Evolutionary conservation across 2,888 invertebrate genomes (phyloP).

Genomic region (Charanyca ferruginea): DNA sequence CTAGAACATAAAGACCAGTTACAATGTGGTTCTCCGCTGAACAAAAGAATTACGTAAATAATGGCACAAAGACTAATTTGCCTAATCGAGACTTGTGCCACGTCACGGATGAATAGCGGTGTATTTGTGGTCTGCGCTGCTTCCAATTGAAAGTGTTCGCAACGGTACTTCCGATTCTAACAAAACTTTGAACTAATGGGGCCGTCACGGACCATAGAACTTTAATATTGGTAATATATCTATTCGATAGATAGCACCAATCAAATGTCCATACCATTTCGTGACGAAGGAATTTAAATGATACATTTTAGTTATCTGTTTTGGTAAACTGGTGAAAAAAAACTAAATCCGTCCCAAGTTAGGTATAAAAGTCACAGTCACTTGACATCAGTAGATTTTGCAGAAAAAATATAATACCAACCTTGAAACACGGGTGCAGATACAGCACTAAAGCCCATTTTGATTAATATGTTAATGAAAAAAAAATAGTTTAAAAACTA

Average conservation of each 20-base stretch:
- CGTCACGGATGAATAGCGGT: constrained; percentile 69
- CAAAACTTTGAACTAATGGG: constrained; percentile 78
- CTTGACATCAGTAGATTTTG: background rate
- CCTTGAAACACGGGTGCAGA: background rate
- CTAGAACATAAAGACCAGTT: constrained; percentile 11
- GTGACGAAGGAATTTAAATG: background rate
- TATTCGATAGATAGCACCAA: constrained; percentile 27
- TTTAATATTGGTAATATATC: constrained; percentile 35
- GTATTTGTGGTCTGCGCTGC: constrained; percentile 60
- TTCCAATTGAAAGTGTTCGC: constrained; percentile 78
- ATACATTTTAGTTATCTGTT: no score
- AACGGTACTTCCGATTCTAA: constrained; percentile 84
- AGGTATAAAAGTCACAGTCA: background rate
- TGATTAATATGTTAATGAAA: background rate
- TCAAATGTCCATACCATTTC: constrained; percentile 10
- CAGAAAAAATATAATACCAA: background rate
- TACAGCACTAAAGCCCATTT: constrained; percentile 3
- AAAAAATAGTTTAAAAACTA: no score
- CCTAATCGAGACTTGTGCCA: constrained; percentile 56
- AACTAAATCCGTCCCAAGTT: background rate
- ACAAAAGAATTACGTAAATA: constrained; percentile 53
- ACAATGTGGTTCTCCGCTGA: constrained; percentile 16
- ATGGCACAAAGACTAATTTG: constrained; percentile 62
- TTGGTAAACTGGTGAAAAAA: no score
- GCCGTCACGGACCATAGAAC: constrained; percentile 69